Base-by-base conservation (phyloP, 2,113 vertebrate species). In the Psilopogon haemacephalus region DNA sequence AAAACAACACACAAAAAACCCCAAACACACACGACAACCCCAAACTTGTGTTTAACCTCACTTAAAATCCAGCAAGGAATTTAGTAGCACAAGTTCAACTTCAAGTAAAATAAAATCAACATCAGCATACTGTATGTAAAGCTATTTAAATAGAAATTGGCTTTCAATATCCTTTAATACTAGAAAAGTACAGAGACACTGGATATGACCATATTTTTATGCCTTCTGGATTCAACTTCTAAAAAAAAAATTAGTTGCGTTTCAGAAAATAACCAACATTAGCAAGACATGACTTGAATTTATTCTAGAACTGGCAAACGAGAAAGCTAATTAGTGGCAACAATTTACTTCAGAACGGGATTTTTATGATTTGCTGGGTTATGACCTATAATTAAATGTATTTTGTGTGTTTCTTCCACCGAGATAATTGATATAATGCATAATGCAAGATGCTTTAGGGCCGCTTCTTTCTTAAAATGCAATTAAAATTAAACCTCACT, bases 311-410 rank as follows among this genome's bases (percentile, higher is more conserved):
- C 92, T 96, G 74, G 92, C 94, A 97, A 97, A 97, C 83, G 95
- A 80, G 62, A 95, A 92, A 95, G 96, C 86, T 97, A 97, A 98
- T 97, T 97, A 98, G 89, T 89, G 89, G 86, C 95, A 97, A 97
- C 95, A 91, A 97, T 97, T 97, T 97, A 94, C 84, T 97, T 96
- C 86, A 96, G 91, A 90, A 93, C 81, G 96, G 86, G 71, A 96
- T 97, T 97, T 97, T 97, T 77, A 90, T 96, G 91, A 97, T 98
- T 97, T 97, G 46, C 91, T 96, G 70, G 95, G 96, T 97, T 96
- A 96, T 91, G 92, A 97, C 95, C 96, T 95, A 88, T 96, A 97
- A 97, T 98, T 97, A 98, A 94, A 97, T 96, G 88, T 92, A 95
- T 96, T 97, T 97, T 97, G 88, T 96, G 65, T 94, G 75, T 96